Base-by-base conservation (phyloP, 2,113 vertebrate species). In the Cyanoramphus novaezelandiae region DNA sequence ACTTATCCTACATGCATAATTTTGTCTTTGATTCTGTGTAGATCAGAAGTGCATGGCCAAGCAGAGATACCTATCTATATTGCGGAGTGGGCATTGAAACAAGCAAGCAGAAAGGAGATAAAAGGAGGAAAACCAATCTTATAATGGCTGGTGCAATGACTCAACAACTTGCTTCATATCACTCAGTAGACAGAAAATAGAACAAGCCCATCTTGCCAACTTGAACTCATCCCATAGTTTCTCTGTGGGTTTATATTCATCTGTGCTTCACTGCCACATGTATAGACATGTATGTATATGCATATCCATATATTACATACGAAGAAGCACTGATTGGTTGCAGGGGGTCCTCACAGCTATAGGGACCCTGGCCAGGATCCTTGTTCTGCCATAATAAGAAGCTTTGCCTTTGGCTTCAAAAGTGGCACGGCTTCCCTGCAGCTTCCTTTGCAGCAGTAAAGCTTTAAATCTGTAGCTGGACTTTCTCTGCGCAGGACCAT, bases 1-100 rank as follows among this genome's bases (percentile, higher is more conserved):
- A 46, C 68, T 93, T 86, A 90, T 67, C 94, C 91, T 72, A 88
- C 63, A 92, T 76, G 50, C 8, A 33, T 64, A 7, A 78, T 97
- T 96, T 94, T 85, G 81, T 76, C 76, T 96, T 69, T 59, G 95
- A 71, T 97, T 92, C 83, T 59, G 7, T 65, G 89, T 78, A 50
- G 74, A 74, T 69, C 67, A 82, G 63, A 92, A 91, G 72, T 69
- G 64, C 52, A 64, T 91, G 93, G 65, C 77, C 93, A 90, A 89
- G 88, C 67, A 75, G 68, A 92, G 53, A 68, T 67, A 25, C 33
- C 4, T 46, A 79, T 77, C 75, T 85, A 6, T 44, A 5, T 37
- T 18, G 81, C 72, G 67, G 77, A 64, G 55, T 35, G 63, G 80
- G 53, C 88, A 82, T 72, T 83, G 60, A 86, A 88, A 64, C 62